These are phyloP conservation scores for Resseliella maxima DNA, from an alignment of 2,888 invertebrate genomes.

Conservation along the genomic window DNA sequence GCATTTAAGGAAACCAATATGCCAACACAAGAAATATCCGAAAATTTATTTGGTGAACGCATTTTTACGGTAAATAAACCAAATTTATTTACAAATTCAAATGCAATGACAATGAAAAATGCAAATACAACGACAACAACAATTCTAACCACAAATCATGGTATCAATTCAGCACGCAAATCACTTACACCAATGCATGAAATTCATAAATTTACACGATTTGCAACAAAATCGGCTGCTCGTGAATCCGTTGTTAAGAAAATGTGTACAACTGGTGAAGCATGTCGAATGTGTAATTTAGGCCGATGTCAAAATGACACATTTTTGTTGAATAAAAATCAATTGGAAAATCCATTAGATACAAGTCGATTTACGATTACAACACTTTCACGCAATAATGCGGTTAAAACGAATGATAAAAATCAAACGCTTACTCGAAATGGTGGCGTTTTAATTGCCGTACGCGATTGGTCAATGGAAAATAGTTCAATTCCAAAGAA, in stretches of 20 bases:
- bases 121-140: background rate
- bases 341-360: slow-evolving; percentile 17
- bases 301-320: slow-evolving; percentile 29
- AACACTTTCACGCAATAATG: slow-evolving; percentile 63
- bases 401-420: slow-evolving; percentile 35
- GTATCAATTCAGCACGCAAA: slow-evolving; percentile 54
- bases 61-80: slow-evolving; percentile 49
- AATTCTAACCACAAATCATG: slow-evolving; percentile 26
- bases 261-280: slow-evolving; percentile 42
- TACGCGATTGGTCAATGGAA: slow-evolving; percentile 71
- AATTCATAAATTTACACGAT: slow-evolving; percentile 41
- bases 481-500: background rate
- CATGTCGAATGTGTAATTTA: slow-evolving; percentile 56
- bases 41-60: slow-evolving; percentile 56
- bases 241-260: slow-evolving; percentile 45
- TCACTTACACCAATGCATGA: slow-evolving; percentile 40
- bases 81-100: slow-evolving; percentile 4
- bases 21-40: slow-evolving; percentile 11
- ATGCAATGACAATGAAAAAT: background rate
- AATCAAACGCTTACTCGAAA: slow-evolving; percentile 66
- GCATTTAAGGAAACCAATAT: slow-evolving; percentile 2
- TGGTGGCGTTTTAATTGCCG: slow-evolving; percentile 73
- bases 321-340: background rate
- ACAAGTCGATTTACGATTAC: slow-evolving; percentile 66
- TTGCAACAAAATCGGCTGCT: slow-evolving; percentile 35